phyloP scores from a whole-genome alignment of 2,797 vertebrate species.

The Lagodon rhomboides region DNA sequence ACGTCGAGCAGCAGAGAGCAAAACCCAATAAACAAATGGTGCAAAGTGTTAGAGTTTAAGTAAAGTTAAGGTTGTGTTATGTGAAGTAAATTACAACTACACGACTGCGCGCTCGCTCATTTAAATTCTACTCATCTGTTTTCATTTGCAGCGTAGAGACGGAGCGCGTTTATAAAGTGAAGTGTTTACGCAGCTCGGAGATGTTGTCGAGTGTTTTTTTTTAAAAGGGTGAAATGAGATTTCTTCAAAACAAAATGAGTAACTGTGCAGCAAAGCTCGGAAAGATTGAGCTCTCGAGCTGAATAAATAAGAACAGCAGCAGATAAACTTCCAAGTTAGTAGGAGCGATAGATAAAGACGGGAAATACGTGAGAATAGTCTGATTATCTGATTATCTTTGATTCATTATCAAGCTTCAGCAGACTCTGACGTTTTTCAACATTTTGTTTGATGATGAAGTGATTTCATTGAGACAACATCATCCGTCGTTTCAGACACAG shows the following conservation, averaged over 20 bases:
- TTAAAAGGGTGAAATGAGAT: neutral
- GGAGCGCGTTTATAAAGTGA: neutral
- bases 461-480: neutral
- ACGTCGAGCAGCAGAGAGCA: neutral
- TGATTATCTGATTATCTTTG: neutral
- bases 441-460: neutral
- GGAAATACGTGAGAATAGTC: neutral
- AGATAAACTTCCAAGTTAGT: too few species aligned
- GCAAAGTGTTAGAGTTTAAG: neutral
- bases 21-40: neutral
- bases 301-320: too few species aligned
- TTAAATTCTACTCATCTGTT: neutral
- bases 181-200: neutral
- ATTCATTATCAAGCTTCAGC: neutral
- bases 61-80: neutral
- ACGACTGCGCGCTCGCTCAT: neutral
- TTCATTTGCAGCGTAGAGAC: neutral
- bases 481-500: too few species aligned
- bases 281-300: too few species aligned
- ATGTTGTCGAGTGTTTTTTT: neutral
- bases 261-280: too few species aligned
- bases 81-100: neutral
- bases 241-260: neutral
- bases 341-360: neutral
- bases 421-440: neutral